Percentiles rank a stretch among this genome's conserved stretches.
phyloP scores from a whole-genome alignment of 2,113 vertebrate genomes.

The Chionodraco myersi region DNA sequence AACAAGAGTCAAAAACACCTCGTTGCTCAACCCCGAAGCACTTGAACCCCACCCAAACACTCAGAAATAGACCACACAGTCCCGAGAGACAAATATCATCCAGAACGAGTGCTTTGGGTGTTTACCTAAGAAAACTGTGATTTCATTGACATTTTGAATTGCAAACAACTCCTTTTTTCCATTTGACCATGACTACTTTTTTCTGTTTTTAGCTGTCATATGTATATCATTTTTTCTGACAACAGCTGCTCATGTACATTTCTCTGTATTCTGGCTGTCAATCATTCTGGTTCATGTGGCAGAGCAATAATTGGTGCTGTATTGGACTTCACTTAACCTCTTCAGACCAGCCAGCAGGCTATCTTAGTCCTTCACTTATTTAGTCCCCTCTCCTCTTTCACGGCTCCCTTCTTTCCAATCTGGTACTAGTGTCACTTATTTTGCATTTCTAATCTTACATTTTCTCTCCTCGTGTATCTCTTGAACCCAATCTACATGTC shows the following conservation, averaged over 20 bases:
- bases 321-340: conserved; percentile 23
- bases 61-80: conserved; percentile 48
- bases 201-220: background rate
- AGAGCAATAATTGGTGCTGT: background rate
- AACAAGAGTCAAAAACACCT: conserved; percentile 33
- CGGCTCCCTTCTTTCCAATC: background rate
- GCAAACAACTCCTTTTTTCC: conserved; percentile 19
- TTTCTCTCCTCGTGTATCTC: background rate
- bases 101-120: conserved; percentile 23
- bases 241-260: background rate
- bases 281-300: conserved; percentile 4
- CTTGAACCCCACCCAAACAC: conserved; percentile 61
- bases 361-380: background rate
- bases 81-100: conserved; percentile 42
- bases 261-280: conserved; percentile 8
- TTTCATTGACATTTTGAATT: conserved; percentile 33
- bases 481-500: conserved; percentile 9
- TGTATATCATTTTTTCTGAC: background rate
- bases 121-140: conserved; percentile 10
- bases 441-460: conserved; percentile 4
- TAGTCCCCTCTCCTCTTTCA: background rate
- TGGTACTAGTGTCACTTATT: conserved; percentile 1
- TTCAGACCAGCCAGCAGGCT: conserved; percentile 5
- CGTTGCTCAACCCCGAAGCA: conserved; percentile 33
- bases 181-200: background rate